Evolutionary conservation across 2,113 vertebrate species (phyloP), one percentile per base, ranked within the genome.

Genomic region (Cebidichthys violaceus): DNA sequence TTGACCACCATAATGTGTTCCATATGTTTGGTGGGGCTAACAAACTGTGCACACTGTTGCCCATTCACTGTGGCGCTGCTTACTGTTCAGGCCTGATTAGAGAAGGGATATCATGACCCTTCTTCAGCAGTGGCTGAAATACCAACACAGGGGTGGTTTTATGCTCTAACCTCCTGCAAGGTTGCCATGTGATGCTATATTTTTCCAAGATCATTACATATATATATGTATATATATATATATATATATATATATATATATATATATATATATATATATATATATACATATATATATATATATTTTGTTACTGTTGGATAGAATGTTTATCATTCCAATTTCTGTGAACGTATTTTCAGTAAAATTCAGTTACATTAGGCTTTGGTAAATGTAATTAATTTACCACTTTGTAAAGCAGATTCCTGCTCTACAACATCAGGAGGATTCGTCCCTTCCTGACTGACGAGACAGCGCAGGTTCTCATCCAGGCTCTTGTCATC

Each of bases 1-100:
- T 65, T 57, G 85, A 85, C 81, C 88, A 83, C 55, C 54, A 87
- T 92, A 92, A 93, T 86, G 70, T 2, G 20, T 90, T 82, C 91
- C 90, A 92, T 86, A 85, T 91, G 91, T 76, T 84, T 37, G 50
- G 54, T 39, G 15, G 50, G n/a, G 45, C 61, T n/a, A 29, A 45
- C 45, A 74, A 68, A 81, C 41, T 68, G 71, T 45, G 62, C 74
- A 59, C 69, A 74, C 47, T 74, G 79, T 75, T 86, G 54, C 72
- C 66, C 59, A 67, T 27, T 86, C 62, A 74, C 80, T 74, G 76
- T 81, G 67, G 22, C 50, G 65, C 85, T 29, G 74, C 79, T 81
- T 77, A 29, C 74, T 72, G 73, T 79, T 85, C 69, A 57, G 3
- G 68, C 50, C 45, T 64, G 65, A 87, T 52, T 82, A 65, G 55